These are phyloP conservation scores for Antheraea pernyi DNA, from an alignment of 1,140 invertebrate species.

Conservation along the genomic window DNA sequence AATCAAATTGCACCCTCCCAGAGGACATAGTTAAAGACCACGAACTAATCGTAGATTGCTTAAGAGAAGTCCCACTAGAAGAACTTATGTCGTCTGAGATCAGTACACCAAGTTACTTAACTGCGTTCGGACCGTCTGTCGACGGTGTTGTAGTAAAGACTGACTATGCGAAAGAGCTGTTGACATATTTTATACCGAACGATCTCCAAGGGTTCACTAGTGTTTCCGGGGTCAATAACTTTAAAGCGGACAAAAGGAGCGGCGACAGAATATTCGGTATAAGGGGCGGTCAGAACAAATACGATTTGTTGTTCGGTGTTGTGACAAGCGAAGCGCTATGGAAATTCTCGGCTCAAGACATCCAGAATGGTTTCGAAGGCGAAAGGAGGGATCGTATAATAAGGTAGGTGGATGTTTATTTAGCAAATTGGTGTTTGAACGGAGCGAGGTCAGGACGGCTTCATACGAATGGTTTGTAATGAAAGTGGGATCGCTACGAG, in stretches of 20 bases:
- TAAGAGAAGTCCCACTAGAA: constrained; percentile 87
- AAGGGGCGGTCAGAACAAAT: constrained; percentile 80
- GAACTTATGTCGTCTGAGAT: constrained; percentile 90
- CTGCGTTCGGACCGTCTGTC: constrained; percentile 91
- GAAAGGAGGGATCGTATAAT: constrained; percentile 94
- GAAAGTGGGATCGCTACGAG: constrained; percentile 22
- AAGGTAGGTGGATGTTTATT: constrained; percentile 66
- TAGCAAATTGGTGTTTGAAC: constrained; percentile 44
- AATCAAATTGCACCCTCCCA: constrained; percentile 92
- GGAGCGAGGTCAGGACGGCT: constrained; percentile 21
- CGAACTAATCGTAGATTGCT: constrained; percentile 89
- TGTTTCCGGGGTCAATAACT: constrained; percentile 72
- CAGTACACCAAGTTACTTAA: constrained; percentile 89
- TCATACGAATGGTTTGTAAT: constrained; percentile 30
- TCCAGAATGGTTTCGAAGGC: constrained; percentile 94
- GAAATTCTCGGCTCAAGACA: constrained; percentile 90
- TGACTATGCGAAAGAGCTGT: constrained; percentile 87
- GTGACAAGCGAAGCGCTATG: constrained; percentile 91
- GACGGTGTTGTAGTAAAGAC: constrained; percentile 92
- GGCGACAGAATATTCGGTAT: constrained; percentile 59
- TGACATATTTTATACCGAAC: constrained; percentile 84
- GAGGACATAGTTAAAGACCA: constrained; percentile 88
- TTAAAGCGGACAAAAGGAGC: constrained; percentile 81
- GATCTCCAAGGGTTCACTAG: constrained; percentile 83
- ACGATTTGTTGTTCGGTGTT: constrained; percentile 91